phyloP scores from a whole-genome alignment of 2,797 vertebrate species.

The Melanotaenia trifasciata region DNA sequence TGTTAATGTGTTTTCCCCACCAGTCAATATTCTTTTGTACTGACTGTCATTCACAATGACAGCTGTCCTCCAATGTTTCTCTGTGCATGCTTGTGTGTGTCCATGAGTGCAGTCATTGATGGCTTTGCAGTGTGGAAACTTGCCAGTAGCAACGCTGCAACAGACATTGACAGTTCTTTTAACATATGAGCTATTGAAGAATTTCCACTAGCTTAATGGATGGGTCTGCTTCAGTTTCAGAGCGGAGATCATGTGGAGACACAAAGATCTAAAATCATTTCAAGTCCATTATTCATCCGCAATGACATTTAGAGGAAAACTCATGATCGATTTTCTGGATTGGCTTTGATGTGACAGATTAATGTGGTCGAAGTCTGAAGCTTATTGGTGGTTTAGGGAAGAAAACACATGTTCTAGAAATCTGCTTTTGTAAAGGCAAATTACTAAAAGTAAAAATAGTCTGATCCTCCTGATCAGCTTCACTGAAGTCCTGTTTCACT shows the following conservation, averaged over 20 bases:
- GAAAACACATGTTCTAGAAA: not conserved
- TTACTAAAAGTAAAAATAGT: too few species aligned
- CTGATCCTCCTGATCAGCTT: not conserved
- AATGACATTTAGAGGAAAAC: constrained; percentile 18
- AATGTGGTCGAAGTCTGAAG: not conserved
- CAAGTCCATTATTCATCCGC: constrained; percentile 22
- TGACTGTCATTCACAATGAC: constrained; percentile 60
- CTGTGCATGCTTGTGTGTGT: constrained; percentile 20
- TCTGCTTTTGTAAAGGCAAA: not conserved
- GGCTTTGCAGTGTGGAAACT: constrained; percentile 48
- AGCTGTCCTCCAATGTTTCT: constrained; percentile 49
- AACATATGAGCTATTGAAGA: constrained; percentile 55
- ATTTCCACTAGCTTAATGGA: constrained; percentile 37
- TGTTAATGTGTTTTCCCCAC: constrained; percentile 40
- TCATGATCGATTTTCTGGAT: constrained; percentile 13
- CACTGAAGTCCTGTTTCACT: not conserved
- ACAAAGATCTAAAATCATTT: constrained; percentile 17
- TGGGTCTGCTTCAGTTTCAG: constrained; percentile 39
- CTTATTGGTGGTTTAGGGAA: not conserved
- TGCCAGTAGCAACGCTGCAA: constrained; percentile 49
- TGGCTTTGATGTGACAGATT: not conserved
- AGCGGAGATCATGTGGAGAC: constrained; percentile 30
- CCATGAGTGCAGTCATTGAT: constrained; percentile 37
- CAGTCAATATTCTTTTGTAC: constrained; percentile 58
- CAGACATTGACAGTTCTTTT: constrained; percentile 57